A percentile compares a stretch with the other conserved stretches of the same genome.
Evolutionary conservation across 2,113 vertebrate species (phyloP).

Genomic region (Bufo bufo): DNA sequence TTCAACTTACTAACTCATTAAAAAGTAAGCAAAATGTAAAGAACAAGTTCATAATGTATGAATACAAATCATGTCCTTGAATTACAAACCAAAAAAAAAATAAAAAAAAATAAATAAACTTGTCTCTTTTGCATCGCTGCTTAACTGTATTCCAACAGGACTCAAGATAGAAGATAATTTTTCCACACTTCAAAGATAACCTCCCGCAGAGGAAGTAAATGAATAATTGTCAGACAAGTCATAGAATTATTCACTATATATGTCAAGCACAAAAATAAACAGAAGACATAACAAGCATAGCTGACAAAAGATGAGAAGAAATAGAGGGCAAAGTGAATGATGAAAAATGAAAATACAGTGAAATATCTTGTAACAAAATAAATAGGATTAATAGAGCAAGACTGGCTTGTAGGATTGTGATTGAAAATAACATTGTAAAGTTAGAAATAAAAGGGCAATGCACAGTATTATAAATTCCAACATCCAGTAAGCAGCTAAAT

Average conservation of each 20-base stretch:
- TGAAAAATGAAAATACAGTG: conserved; percentile 42
- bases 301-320: conserved; percentile 31
- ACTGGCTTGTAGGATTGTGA: conserved; percentile 2
- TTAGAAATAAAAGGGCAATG: background rate
- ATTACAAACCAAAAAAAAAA: background rate
- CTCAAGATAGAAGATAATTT: conserved; percentile 40
- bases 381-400: conserved; percentile 32
- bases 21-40: background rate
- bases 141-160: conserved; percentile 32
- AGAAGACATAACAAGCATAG: conserved; percentile 43
- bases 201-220: conserved; percentile 56
- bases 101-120: background rate
- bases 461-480: background rate
- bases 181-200: conserved; percentile 55
- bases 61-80: background rate
- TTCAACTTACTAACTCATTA: background rate
- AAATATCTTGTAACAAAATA: conserved; percentile 41
- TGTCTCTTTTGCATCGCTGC: conserved; percentile 3
- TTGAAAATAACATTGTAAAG: conserved; percentile 20
- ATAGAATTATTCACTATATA: conserved; percentile 50
- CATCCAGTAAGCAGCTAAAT: background rate
- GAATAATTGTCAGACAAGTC: conserved; percentile 55
- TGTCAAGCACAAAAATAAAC: conserved; percentile 57
- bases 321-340: conserved; percentile 41
- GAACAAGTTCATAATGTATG: background rate